phyloP scores from a whole-genome alignment of 2,888 invertebrate genomes.

The Venusia cambrica region DNA sequence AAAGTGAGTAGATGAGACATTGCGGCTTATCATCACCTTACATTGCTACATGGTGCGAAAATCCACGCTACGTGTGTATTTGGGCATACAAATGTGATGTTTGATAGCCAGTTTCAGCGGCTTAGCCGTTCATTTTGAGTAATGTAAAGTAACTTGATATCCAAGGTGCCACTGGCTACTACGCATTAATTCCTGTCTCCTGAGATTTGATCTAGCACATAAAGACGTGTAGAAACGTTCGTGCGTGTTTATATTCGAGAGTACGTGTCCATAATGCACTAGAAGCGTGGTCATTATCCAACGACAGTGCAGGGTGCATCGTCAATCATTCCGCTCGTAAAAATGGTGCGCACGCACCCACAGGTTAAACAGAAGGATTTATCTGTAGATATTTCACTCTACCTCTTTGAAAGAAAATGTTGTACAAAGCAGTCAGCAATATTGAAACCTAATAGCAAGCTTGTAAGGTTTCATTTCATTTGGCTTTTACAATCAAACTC shows the following conservation, averaged over 20 bases:
- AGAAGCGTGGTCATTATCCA: conserved; percentile 45
- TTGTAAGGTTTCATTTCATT: too few relatives aligned
- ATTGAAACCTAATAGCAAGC: too few relatives aligned
- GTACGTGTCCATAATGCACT: conserved; percentile 52
- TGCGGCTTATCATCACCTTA: conserved; percentile 41
- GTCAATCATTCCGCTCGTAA: conserved; percentile 61
- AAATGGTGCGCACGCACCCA: conserved; percentile 43
- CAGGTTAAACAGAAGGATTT: conserved; percentile 5
- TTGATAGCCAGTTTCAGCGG: conserved; percentile 17
- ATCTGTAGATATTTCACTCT: conserved; percentile 4
- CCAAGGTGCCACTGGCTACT: conserved; percentile 30
- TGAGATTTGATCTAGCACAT: conserved; percentile 43
- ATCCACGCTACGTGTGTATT: conserved; percentile 8
- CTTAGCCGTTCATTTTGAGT: conserved; percentile 7
- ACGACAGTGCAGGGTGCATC: conserved; percentile 46
- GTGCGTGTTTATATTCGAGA: conserved; percentile 42
- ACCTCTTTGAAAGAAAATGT: neutral
- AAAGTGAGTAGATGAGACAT: conserved; percentile 56
- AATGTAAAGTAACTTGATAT: conserved; percentile 33
- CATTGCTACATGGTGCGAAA: conserved; percentile 27
- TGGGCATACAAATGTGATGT: conserved; percentile 16
- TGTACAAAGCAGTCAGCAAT: too few relatives aligned
- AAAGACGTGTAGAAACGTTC: conserved; percentile 36
- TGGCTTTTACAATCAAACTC: too few relatives aligned
- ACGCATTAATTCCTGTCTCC: conserved; percentile 34